Percentiles rank a stretch among this genome's conserved stretches.
Conservation (phyloP, 2,113 vertebrate genomes). For the Pelobates fuscus region DNA sequence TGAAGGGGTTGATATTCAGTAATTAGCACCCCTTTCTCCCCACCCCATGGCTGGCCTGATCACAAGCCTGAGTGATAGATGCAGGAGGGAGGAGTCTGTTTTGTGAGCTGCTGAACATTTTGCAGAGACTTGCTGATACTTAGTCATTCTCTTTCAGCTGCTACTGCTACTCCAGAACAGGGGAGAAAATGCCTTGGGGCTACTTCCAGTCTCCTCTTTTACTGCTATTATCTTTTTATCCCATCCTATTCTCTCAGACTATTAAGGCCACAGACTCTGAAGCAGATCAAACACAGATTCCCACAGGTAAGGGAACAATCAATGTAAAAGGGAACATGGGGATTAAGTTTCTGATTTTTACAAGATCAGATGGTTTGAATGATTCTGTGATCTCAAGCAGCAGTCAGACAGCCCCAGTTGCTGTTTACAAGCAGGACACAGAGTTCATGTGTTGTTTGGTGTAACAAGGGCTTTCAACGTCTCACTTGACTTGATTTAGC, state of each 20-base stretch:
- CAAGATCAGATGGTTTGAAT: background rate
- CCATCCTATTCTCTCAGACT: conserved; percentile 19
- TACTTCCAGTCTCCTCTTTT: background rate
- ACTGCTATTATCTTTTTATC: background rate
- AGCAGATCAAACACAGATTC: background rate
- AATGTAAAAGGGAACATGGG: background rate
- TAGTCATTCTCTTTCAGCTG: conserved; percentile 31
- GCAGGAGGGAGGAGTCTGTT: conserved; percentile 28
- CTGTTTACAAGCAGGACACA: too few species aligned
- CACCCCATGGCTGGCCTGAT: conserved; percentile 3
- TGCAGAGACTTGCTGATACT: background rate
- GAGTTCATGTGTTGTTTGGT: too few species aligned
- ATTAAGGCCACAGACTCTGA: background rate
- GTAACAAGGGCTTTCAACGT: too few species aligned
- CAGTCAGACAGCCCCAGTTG: background rate
- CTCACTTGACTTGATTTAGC: too few species aligned
- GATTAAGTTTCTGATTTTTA: background rate
- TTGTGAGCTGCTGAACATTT: conserved; percentile 7
- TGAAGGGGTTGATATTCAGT: background rate
- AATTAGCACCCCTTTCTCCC: conserved; percentile 22
- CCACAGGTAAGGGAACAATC: conserved; percentile 29
- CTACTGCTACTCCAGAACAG: conserved; percentile 19
- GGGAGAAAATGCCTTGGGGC: conserved; percentile 37
- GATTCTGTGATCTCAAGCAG: background rate
- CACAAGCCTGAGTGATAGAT: background rate